Base-by-base conservation (phyloP, 2,888 invertebrate species). In the Conops quadrifasciatus region DNA sequence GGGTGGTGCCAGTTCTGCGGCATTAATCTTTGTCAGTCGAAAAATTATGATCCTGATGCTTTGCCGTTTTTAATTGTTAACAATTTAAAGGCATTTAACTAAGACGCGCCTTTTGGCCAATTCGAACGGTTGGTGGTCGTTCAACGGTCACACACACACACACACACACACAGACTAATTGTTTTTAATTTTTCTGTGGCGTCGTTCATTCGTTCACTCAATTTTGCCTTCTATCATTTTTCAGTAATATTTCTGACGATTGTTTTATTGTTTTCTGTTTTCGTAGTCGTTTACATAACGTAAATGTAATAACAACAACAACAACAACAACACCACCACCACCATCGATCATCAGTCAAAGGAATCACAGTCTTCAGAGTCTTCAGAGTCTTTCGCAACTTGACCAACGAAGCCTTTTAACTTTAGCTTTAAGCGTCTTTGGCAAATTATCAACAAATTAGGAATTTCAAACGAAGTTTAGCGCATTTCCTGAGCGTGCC, bases 141-240 rank as follows among this genome's bases (percentile, higher is more conserved):
- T 13, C 24, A 51, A 51, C 36, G 36, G 4, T 36, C 36, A 9
- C 5, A 7, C 36, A 36, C 36, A n/a, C n/a, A n/a, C n/a, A n/a
- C n/a, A n/a, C 36, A 36, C 60, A 62, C 68, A 68, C 60, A 62
- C 67, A n/a, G 60, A 36, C 51, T 68, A 82, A 82, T 82, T 78
- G 81, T 78, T 77, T 82, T 82, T 82, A 82, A 82, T 83, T 82
- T 82, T 82, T 78, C 78, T 80, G 81, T 82, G 81, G 78, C 58
- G 15, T 73, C 75, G 78, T 78, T 28, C 47, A 59, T 19, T 16
- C 19, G 4, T 15, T 26, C 9, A 13, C 62, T 2, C 62, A 60
- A 72, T 72, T 75, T 73, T 72, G 73, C 70, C 74, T 71, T 76
- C 75, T 73, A 72, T 73, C 73, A 71, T 49, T 24, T 19, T 24